Percentiles rank a stretch among this genome's conserved stretches.
These are phyloP conservation scores for Acleris laterana DNA, from an alignment of 2,888 invertebrate species.

Conservation along the genomic window DNA sequence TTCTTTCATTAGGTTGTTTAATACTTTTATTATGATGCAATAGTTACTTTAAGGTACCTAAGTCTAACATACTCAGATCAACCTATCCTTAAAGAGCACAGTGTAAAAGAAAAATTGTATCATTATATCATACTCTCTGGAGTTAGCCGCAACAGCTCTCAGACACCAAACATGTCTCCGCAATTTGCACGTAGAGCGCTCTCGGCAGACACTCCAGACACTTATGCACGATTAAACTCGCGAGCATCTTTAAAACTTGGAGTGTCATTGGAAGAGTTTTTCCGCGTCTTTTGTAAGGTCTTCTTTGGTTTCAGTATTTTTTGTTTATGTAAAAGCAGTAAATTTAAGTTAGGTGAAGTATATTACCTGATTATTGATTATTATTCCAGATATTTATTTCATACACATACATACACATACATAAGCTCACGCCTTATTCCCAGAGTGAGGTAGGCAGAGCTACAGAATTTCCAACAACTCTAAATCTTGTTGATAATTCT, in stretches of 20 bases:
- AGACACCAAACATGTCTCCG: conserved; percentile 51
- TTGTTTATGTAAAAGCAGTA: background rate
- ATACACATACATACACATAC: no score
- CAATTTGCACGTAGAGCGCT: conserved; percentile 54
- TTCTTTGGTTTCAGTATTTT: conserved; percentile 11
- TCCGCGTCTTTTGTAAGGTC: conserved; percentile 6
- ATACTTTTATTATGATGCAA: no score
- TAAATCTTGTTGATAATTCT: no score
- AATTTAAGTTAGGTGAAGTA: background rate
- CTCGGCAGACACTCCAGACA: conserved; percentile 42
- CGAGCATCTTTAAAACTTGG: conserved; percentile 29
- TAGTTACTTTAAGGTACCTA: no score
- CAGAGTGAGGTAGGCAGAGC: no score
- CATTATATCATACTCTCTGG: conserved; percentile 18
- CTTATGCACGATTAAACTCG: conserved; percentile 42
- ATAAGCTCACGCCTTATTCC: no score
- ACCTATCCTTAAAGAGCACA: no score
- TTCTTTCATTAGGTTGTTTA: no score
- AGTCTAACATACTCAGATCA: no score
- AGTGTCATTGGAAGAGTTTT: conserved; percentile 30
- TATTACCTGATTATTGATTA: no score
- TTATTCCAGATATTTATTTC: no score
- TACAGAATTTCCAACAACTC: no score
- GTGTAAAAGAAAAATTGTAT: conserved; percentile 1
- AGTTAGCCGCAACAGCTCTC: conserved; percentile 41